Evolutionary conservation across 2,113 vertebrate species (phyloP).

Genomic region (Tachysurus vachellii): DNA sequence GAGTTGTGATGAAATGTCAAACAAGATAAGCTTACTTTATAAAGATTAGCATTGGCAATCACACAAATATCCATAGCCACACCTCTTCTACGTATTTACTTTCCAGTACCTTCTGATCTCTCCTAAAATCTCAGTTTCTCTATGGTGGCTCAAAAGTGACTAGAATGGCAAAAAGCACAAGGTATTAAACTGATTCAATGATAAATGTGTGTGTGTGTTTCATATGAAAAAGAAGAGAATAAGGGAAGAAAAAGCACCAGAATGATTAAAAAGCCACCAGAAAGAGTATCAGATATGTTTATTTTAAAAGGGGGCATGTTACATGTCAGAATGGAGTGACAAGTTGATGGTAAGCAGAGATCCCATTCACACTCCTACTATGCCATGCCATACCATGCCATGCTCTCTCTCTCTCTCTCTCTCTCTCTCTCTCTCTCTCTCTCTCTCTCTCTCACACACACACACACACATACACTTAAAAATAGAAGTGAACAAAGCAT

Average conservation of each 20-base stretch:
- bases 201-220: background rate
- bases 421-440: background rate
- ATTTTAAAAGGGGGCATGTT: constrained; percentile 40
- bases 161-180: background rate
- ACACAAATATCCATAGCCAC: background rate
- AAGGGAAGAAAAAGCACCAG: constrained; percentile 10
- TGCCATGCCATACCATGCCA: background rate
- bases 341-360: constrained; percentile 46
- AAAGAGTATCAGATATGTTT: constrained; percentile 47
- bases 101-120: background rate
- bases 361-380: constrained; percentile 6
- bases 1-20: background rate
- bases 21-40: background rate
- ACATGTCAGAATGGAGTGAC: constrained; percentile 40
- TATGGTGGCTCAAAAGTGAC: background rate
- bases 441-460: background rate
- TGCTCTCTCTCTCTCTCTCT: background rate
- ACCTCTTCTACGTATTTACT: background rate
- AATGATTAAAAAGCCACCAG: constrained; percentile 42
- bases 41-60: background rate
- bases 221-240: background rate
- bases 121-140: background rate
- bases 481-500: constrained; percentile 13
- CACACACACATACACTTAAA: background rate
- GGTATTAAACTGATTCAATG: background rate